Evolutionary conservation across 2,113 vertebrate species (phyloP).

Genomic region (Gnathonemus echidnorhynchus): DNA sequence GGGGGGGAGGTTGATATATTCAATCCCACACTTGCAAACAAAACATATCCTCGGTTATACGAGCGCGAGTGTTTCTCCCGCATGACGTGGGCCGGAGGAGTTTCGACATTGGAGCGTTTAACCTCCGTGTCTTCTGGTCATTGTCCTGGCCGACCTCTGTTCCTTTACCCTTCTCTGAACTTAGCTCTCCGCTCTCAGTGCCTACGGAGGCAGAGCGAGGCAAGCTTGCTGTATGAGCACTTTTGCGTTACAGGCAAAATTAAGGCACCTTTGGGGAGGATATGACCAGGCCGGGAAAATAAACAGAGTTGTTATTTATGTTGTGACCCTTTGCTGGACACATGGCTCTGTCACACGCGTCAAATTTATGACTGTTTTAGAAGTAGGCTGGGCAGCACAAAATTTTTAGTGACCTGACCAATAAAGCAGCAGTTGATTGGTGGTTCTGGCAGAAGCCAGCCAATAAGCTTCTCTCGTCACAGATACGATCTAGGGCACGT

Average conservation of each 20-base stretch:
- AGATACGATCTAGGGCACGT: not conserved
- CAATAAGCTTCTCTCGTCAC: not conserved
- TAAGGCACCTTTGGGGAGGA: not conserved
- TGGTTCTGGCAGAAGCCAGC: not conserved
- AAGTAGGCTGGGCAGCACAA: not conserved
- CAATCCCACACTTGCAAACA: conserved; percentile 16
- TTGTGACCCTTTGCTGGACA: not conserved
- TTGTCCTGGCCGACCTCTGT: conserved; percentile 1
- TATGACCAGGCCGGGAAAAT: not conserved
- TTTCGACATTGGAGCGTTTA: not conserved
- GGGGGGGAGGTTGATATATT: not conserved
- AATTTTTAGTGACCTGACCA: not conserved
- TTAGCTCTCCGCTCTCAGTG: not conserved
- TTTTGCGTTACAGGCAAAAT: not conserved
- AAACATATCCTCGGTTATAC: conserved; percentile 11
- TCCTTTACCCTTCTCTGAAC: conserved; percentile 9
- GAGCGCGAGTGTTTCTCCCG: not conserved
- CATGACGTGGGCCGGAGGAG: conserved; percentile 8
- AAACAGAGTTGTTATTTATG: not conserved
- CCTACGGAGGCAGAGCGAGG: not conserved
- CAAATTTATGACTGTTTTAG: not conserved
- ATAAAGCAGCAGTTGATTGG: not conserved
- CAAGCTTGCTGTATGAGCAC: not conserved
- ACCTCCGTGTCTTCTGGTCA: conserved; percentile 8
- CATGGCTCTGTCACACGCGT: not conserved